A percentile compares a stretch with the other conserved stretches of the same genome.
These are phyloP conservation scores for Caradrina kadenii DNA, from an alignment of 2,888 invertebrate genomes.

Conservation along the genomic window DNA sequence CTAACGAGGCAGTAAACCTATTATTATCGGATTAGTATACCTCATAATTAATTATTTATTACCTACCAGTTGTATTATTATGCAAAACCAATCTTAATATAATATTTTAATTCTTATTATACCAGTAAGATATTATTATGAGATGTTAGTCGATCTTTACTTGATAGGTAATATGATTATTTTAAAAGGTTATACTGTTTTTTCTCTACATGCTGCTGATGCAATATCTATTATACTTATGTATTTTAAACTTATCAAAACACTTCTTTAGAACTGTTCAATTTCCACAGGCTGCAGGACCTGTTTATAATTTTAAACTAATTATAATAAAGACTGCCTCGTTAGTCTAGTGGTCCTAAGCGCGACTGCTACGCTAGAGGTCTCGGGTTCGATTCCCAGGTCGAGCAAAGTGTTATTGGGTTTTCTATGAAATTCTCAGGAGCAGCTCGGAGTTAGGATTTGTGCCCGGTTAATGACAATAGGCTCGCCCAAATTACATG, in stretches of 20 bases:
- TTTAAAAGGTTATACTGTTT: neutral
- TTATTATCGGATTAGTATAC: neutral
- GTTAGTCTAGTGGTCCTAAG: no score
- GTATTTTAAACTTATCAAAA: neutral
- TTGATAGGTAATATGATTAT: neutral
- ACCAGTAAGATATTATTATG: constrained; percentile 2
- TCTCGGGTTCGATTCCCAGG: no score
- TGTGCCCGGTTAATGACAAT: no score
- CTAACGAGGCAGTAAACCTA: no score
- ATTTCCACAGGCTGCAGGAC: neutral
- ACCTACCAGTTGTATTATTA: neutral
- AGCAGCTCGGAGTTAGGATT: no score
- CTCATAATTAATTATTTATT: neutral
- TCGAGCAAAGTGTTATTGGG: no score
- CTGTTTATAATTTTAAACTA: neutral
- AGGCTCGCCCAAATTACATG: no score
- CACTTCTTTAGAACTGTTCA: neutral
- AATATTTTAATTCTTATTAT: neutral
- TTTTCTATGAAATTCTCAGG: no score
- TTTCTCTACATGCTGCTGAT: neutral
- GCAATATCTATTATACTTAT: neutral
- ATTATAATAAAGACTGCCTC: no score
- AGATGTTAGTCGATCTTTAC: neutral
- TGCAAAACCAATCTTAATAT: neutral
- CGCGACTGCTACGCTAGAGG: no score